These are phyloP conservation scores for Melanotus villosus DNA, from an alignment of 2,888 invertebrate genomes.

Conservation along the genomic window DNA sequence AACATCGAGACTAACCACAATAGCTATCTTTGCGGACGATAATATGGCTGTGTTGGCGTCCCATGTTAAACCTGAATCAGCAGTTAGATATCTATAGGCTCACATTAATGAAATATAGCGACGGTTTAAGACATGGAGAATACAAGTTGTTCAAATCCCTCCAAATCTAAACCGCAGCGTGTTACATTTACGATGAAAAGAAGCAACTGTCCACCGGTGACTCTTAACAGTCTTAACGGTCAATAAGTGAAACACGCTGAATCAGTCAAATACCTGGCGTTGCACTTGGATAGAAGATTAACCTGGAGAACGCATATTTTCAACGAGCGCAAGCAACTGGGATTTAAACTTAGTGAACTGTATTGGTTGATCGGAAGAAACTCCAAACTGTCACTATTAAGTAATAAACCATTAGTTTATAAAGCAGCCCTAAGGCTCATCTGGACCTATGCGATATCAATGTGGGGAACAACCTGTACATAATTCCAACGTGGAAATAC, in stretches of 20 bases:
- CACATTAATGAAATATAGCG: background rate
- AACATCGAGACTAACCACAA: background rate
- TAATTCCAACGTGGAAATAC: background rate
- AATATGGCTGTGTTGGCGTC: background rate
- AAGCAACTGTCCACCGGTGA: background rate
- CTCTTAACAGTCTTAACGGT: background rate
- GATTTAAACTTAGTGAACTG: background rate
- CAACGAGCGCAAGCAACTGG: background rate
- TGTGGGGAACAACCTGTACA: background rate
- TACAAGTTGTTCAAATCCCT: background rate
- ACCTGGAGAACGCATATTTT: background rate
- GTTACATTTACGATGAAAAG: background rate
- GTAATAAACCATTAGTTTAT: background rate
- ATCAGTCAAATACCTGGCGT: background rate
- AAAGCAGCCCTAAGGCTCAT: background rate
- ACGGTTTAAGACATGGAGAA: background rate
- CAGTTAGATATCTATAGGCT: background rate
- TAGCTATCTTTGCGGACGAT: background rate
- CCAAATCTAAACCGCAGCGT: background rate
- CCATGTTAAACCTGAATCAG: background rate
- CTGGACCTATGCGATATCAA: background rate
- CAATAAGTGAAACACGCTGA: background rate
- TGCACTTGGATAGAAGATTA: background rate
- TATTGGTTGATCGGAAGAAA: background rate
- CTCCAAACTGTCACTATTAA: background rate